A percentile compares a stretch with the other conserved stretches of the same genome.
Conservation (phyloP, 2,888 invertebrate genomes). For the Cephonodes hylas region DNA sequence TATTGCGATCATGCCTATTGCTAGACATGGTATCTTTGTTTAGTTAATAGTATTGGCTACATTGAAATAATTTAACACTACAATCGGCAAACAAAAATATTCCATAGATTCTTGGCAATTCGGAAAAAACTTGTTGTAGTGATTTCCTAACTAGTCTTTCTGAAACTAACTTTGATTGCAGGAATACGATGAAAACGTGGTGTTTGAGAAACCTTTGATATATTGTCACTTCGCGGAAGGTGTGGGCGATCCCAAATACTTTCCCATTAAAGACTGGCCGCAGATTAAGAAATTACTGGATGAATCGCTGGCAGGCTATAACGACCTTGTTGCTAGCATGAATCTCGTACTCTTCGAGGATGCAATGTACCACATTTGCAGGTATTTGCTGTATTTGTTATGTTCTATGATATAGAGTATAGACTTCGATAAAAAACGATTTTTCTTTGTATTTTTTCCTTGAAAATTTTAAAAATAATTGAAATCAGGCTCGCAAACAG, state of each 20-base stretch:
- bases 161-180: slow-evolving; percentile 40
- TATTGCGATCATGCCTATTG: too few relatives aligned
- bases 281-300: slow-evolving; percentile 86
- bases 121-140: too few relatives aligned
- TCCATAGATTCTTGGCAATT: too few relatives aligned
- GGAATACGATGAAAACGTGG: slow-evolving; percentile 86
- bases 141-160: neutral
- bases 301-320: slow-evolving; percentile 92
- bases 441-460: too few relatives aligned
- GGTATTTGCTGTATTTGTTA: slow-evolving; percentile 58
- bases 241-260: slow-evolving; percentile 94
- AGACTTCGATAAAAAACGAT: too few relatives aligned
- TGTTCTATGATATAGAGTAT: neutral
- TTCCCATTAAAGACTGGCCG: slow-evolving; percentile 87
- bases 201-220: slow-evolving; percentile 89
- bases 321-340: slow-evolving; percentile 95
- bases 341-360: slow-evolving; percentile 97
- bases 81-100: too few relatives aligned
- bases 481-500: too few relatives aligned
- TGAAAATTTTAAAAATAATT: too few relatives aligned
- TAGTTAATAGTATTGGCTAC: too few relatives aligned
- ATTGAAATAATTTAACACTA: too few relatives aligned
- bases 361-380: slow-evolving; percentile 95
- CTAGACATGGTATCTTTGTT: too few relatives aligned
- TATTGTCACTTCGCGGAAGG: slow-evolving; percentile 96